Evolutionary conservation across 2,797 vertebrate species (phyloP).

Genomic region (Megalops cyprinoides): DNA sequence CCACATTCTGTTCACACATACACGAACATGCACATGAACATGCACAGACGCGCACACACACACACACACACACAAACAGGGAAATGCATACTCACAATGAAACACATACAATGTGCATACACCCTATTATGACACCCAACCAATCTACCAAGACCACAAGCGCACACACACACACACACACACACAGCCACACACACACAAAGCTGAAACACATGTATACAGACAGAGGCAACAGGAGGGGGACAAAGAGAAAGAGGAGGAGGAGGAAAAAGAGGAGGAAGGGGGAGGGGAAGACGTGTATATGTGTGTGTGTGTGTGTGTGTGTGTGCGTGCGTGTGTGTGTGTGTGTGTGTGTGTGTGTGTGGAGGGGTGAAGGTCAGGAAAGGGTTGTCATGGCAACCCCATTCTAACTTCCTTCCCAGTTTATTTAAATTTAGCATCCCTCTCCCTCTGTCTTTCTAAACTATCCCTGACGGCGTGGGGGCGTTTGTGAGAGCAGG

Average conservation of each 20-base stretch:
- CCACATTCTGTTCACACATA: constrained; percentile 48
- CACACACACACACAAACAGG: neutral
- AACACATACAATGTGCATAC: too few relatives aligned
- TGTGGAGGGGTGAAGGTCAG: constrained; percentile 53
- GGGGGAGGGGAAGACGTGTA: constrained; percentile 34
- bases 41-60: neutral
- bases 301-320: constrained; percentile 34
- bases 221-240: neutral
- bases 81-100: too few relatives aligned
- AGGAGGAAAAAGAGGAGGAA: constrained; percentile 15
- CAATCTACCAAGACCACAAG: too few relatives aligned
- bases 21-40: constrained; percentile 40
- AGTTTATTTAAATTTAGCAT: constrained; percentile 61
- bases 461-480: constrained; percentile 50
- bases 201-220: neutral
- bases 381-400: constrained; percentile 67
- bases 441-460: constrained; percentile 51
- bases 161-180: neutral
- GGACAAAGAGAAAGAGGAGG: neutral
- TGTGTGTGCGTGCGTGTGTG: constrained; percentile 4
- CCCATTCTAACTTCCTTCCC: constrained; percentile 69
- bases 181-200: neutral
- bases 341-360: constrained; percentile 22
- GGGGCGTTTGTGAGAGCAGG: constrained; percentile 67
- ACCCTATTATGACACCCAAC: too few relatives aligned